Conservation (phyloP, 2,113 vertebrate species). For the Passer montanus region DNA sequence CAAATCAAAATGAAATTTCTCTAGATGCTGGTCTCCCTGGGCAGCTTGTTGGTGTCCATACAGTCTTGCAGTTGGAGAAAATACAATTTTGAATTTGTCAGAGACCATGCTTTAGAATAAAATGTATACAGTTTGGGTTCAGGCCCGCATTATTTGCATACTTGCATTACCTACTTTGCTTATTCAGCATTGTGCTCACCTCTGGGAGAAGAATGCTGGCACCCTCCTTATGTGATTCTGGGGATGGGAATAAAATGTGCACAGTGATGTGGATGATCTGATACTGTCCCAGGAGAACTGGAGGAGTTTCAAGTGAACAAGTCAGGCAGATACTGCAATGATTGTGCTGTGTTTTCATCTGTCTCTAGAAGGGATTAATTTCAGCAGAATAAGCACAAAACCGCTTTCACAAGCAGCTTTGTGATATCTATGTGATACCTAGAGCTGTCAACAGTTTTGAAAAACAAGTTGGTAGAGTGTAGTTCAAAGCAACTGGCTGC, state of each 20-base stretch:
- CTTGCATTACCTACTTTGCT: neutral
- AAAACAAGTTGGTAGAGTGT: neutral
- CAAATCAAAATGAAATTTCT: neutral
- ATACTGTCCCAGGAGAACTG: neutral
- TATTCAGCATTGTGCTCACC: neutral
- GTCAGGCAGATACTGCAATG: neutral
- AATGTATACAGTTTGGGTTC: neutral
- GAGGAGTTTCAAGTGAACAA: neutral
- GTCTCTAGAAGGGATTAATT: neutral
- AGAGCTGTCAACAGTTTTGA: neutral
- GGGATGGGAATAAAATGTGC: neutral
- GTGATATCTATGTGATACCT: neutral
- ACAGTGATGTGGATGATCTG: neutral
- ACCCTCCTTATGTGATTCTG: neutral
- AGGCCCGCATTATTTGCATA: neutral
- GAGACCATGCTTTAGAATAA: neutral
- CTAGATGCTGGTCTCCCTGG: rapidly evolving
- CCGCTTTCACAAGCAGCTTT: neutral
- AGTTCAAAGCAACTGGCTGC: neutral
- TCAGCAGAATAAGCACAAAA: neutral
- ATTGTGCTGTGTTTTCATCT: neutral
- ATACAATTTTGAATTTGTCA: neutral
- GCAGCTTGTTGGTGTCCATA: neutral
- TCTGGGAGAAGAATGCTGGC: neutral
- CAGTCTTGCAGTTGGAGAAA: neutral